Evolutionary conservation across 2,113 vertebrate species (phyloP), one percentile per base, ranked within the genome.

Genomic region (Astatotilapia flaviijosephi): DNA sequence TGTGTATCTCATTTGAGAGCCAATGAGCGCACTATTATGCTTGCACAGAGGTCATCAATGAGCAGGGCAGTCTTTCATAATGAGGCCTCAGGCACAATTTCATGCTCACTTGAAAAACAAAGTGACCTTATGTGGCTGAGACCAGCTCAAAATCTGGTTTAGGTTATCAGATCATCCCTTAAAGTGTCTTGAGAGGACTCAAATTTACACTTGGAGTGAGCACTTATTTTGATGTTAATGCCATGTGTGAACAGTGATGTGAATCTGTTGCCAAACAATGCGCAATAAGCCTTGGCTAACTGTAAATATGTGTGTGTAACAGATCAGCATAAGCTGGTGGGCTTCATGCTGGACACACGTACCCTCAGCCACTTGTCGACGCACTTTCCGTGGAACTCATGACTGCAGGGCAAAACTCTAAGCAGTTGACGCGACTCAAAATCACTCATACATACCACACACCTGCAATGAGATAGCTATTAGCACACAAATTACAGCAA

Each of bases 331-430:
- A 7, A 49, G 28, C 70, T 21, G 49, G 58, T 9, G 2, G n/a
- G 53, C n/a, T 73, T 8, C 37, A 17, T n/a, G 6, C 37, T 9
- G 17, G 5, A 1, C 5, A 14, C 26, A 86, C 96, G 96, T 96
- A 99, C 98, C 97, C 99, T 99, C 70, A 99, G 97, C 99, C 99
- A 99, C 93, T 99, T 99, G 96, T 99, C 99, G 6, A 99, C 99
- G 97, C 99, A 99, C 95, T 99, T 99, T 94, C 98, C 98, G 85
- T 99, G 99, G 95, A 99, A 99, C 96, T 99, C 99, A 2, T 99
- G 99, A 96, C 98, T 99, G 97, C 99, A 99, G 82, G 99, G 99
- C 95, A 99, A 96, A 92, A 99, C 98, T 97, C 99, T 97, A 95
- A 99, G 97, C 96, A 99, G 97, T 93, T 99, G 99, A 94, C 99